Base-by-base conservation (phyloP, 2,113 vertebrate genomes). In the Ictalurus punctatus region DNA sequence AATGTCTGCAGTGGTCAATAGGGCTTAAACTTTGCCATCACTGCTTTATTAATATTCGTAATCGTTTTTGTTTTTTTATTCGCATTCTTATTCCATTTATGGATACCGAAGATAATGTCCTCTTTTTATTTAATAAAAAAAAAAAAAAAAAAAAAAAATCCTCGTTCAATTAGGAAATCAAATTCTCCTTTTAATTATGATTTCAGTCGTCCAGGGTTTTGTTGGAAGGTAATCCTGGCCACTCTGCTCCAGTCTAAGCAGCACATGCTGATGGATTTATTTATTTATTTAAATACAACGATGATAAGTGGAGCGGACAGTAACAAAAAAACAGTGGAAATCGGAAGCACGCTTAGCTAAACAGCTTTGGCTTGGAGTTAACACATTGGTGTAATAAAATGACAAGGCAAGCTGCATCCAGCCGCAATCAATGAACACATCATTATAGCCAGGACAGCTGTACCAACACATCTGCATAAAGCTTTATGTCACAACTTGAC, bases 391-490 rank as follows among this genome's bases (percentile, higher is more conserved):
- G 37, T 76, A 54, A 76, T 84, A 73, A 88, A 84, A 82, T 52
- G 19, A 52, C 69, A 84, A 63, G 2, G 25, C 19, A 52, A 76
- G n/a, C 37, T 84, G 87, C 69, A 76, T 61, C 10, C 10, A n/a
- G 37, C 69, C 56, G 65, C 37, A 76, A 73, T 74, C 81, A 59
- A 73, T 84, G 37, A 67, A 61, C 54, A 88, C 82, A 84, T 84
- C 37, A 83, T 69, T 85, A 85, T 34, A 69, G 44, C 44, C 69
- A 67, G 56, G 34, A 83, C 79, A 88, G 79, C 80, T 83, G 87
- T 81, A 82, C 25, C 48, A 73, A 25, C 52, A 44, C 54, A 88
- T 83, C 30, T 61, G 87, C 67, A 76, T 74, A 40, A 87, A 83
- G 67, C 65, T 48, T 52, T 88, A 63, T 30, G 71, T 61, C 37